These are phyloP conservation scores for Drosophila conformis DNA, from an alignment of 2,888 invertebrate genomes.

Conservation along the genomic window DNA sequence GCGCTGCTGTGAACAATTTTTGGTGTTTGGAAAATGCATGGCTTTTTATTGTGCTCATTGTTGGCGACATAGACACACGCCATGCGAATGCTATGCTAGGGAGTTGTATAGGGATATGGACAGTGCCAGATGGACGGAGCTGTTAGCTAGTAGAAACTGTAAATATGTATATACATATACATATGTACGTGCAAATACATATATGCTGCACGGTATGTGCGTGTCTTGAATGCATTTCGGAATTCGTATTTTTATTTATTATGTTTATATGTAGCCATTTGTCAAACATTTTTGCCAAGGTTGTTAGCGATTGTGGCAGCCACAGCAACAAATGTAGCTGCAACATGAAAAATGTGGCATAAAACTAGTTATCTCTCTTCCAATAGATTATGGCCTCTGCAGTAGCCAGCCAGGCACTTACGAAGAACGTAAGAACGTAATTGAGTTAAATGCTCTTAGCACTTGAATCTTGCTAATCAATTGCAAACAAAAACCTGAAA, in stretches of 20 bases:
- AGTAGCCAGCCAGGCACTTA: slow-evolving; percentile 5
- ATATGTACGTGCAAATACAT: not conserved
- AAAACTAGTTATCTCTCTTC: slow-evolving; percentile 10
- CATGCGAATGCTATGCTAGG: slow-evolving; percentile 39
- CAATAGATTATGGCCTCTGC: slow-evolving; percentile 24
- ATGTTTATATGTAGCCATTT: slow-evolving; percentile 79
- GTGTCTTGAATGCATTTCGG: slow-evolving; percentile 62
- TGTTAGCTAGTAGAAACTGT: slow-evolving; percentile 51
- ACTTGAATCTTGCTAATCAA: slow-evolving; percentile 1
- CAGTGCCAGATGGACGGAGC: slow-evolving; percentile 25
- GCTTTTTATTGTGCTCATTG: slow-evolving; percentile 79
- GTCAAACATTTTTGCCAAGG: slow-evolving; percentile 70
- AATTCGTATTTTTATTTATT: slow-evolving; percentile 69
- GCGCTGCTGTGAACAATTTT: slow-evolving; percentile 70
- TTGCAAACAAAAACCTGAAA: slow-evolving; percentile 6
- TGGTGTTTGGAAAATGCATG: slow-evolving; percentile 81
- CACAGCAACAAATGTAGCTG: slow-evolving; percentile 28
- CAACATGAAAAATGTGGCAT: slow-evolving; percentile 32
- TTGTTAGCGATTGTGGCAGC: slow-evolving; percentile 45
- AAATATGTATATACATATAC: not conserved
- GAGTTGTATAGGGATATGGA: slow-evolving; percentile 25
- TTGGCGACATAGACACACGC: slow-evolving; percentile 65
- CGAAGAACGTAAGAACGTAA: slow-evolving; percentile 1
- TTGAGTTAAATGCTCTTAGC: slow-evolving; percentile 15
- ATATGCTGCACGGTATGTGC: slow-evolving; percentile 22